Conservation (phyloP, 2,797 vertebrate species). For the Coregonus suidteri region DNA sequence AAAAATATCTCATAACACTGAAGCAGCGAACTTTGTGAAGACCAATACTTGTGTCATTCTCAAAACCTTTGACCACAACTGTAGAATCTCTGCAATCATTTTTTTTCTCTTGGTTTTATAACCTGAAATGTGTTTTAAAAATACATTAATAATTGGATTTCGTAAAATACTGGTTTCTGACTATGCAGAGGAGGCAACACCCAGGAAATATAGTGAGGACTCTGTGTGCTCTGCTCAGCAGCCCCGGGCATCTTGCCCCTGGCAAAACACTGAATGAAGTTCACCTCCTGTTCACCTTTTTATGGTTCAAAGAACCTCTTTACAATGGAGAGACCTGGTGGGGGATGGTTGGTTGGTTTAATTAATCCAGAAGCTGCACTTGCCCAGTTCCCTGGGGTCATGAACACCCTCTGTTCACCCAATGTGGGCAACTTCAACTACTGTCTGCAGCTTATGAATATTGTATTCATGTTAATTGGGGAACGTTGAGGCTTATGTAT, state of each 20-base stretch:
- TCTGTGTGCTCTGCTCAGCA: slow-evolving; percentile 68
- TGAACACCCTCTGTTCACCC: slow-evolving; percentile 27
- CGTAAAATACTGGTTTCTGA: slow-evolving; percentile 50
- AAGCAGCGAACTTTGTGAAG: too few species aligned
- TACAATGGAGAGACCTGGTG: slow-evolving; percentile 78
- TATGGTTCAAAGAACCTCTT: slow-evolving; percentile 89
- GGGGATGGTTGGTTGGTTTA: slow-evolving; percentile 78
- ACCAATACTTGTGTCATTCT: too few species aligned
- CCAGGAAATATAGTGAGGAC: slow-evolving; percentile 66
- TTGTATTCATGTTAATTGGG: slow-evolving; percentile 20
- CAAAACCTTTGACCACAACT: too few species aligned
- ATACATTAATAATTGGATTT: not conserved
- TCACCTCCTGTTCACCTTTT: slow-evolving; percentile 88
- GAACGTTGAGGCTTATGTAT: not conserved
- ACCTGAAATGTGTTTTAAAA: not conserved
- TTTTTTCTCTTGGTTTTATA: not conserved
- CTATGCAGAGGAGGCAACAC: slow-evolving; percentile 62
- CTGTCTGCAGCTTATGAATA: slow-evolving; percentile 20
- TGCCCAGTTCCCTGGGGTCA: slow-evolving; percentile 25
- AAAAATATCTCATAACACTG: too few species aligned
- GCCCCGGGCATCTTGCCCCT: slow-evolving; percentile 49
- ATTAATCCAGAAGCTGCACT: slow-evolving; percentile 38
- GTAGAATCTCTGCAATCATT: not conserved
- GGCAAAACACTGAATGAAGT: slow-evolving; percentile 74
- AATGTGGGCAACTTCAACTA: slow-evolving; percentile 18